These are phyloP conservation scores for Bombycilla garrulus DNA, from an alignment of 2,113 vertebrate genomes.

Conservation along the genomic window DNA sequence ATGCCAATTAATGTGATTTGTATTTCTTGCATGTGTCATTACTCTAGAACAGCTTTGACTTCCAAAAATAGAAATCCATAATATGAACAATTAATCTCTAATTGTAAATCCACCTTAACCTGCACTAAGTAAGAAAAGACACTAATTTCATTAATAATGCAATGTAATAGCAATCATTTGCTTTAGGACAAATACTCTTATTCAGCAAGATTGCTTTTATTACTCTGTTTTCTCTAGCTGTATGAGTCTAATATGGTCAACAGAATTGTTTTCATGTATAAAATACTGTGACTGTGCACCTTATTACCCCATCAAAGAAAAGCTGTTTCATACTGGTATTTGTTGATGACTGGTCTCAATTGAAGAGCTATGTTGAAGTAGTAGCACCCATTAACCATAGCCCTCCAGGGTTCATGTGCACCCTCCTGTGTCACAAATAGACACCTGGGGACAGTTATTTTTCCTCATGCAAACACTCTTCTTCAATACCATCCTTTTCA, in stretches of 20 bases:
- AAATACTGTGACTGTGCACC: background rate
- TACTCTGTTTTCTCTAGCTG: background rate
- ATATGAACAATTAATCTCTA: constrained; percentile 1
- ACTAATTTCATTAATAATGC: constrained; percentile 25
- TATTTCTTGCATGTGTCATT: constrained; percentile 21
- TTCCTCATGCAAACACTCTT: background rate
- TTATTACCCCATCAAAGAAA: background rate
- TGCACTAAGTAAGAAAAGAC: background rate
- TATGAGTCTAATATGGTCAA: background rate
- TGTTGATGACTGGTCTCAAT: background rate
- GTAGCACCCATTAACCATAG: background rate
- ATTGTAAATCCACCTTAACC: background rate
- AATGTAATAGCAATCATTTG: background rate
- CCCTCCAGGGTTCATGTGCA: background rate
- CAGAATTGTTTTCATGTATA: background rate
- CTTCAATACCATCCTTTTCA: background rate
- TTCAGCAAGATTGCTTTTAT: background rate
- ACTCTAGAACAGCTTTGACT: background rate
- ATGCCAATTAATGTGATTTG: background rate
- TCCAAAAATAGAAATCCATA: background rate
- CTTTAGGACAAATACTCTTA: background rate
- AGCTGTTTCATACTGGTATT: background rate
- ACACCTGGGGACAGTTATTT: background rate
- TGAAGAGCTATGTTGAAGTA: background rate
- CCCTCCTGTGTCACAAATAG: background rate